Evolutionary conservation across 2,888 invertebrate species (phyloP).

Genomic region (Drosophila quinaria): DNA sequence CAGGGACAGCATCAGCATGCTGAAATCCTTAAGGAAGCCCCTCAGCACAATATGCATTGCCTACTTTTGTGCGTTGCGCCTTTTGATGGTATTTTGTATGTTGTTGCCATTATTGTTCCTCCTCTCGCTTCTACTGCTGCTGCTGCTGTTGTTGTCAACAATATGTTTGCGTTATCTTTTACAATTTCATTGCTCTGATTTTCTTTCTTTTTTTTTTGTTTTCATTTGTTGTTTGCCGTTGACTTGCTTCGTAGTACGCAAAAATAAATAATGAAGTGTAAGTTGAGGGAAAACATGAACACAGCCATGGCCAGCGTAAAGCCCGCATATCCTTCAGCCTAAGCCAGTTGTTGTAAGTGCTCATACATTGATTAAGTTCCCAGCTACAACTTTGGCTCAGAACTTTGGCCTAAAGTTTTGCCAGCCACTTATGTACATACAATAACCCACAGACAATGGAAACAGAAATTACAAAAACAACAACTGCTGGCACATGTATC

Average conservation of each 20-base stretch:
- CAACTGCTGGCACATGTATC: slow-evolving; percentile 61
- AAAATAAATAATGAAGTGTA: slow-evolving; percentile 78
- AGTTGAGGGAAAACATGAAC: slow-evolving; percentile 41
- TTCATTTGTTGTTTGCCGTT: neutral
- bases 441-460: slow-evolving; percentile 50
- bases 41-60: slow-evolving; percentile 55
- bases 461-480: slow-evolving; percentile 1
- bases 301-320: slow-evolving; percentile 22
- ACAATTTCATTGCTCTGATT: slow-evolving; percentile 70
- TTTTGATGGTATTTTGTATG: slow-evolving; percentile 19
- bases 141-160: slow-evolving; percentile 66
- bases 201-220: slow-evolving; percentile 2
- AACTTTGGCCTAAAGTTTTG: slow-evolving; percentile 69
- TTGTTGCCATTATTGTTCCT: slow-evolving; percentile 23
- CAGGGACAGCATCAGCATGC: slow-evolving; percentile 1
- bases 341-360: slow-evolving; percentile 67
- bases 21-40: slow-evolving; percentile 42
- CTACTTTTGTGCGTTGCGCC: slow-evolving; percentile 66
- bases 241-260: slow-evolving; percentile 24
- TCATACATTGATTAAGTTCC: slow-evolving; percentile 75
- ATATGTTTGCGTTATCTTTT: slow-evolving; percentile 79
- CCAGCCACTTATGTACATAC: slow-evolving; percentile 70
- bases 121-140: slow-evolving; percentile 12
- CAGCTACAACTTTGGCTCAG: slow-evolving; percentile 45
- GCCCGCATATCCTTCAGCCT: slow-evolving; percentile 44